Evolutionary conservation across 2,888 invertebrate genomes (phyloP).

Genomic region (Erannis defoliaria): DNA sequence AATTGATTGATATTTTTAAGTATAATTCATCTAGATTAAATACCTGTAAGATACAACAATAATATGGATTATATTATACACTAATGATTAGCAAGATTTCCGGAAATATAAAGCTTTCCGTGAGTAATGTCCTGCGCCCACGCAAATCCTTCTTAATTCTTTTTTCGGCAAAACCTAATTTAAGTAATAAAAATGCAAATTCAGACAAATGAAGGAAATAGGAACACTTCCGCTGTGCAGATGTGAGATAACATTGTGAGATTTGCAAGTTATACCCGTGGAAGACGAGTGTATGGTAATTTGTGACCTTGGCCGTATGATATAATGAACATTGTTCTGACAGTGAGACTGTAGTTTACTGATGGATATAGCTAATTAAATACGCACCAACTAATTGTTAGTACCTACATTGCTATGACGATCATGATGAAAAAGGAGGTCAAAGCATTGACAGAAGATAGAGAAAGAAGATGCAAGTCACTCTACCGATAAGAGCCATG

Average conservation of each 20-base stretch:
- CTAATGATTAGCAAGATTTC: not conserved
- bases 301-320: conserved; percentile 11
- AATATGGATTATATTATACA: too few relatives aligned
- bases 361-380: conserved; percentile 6
- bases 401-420: not conserved
- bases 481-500: too few relatives aligned
- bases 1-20: too few relatives aligned
- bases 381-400: not conserved
- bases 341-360: not conserved
- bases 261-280: not conserved
- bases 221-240: conserved; percentile 39
- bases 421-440: too few relatives aligned
- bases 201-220: conserved; percentile 43
- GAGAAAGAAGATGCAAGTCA: too few relatives aligned
- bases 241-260: conserved; percentile 32
- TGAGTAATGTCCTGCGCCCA: conserved; percentile 34
- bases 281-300: conserved; percentile 20
- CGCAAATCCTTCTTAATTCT: conserved; percentile 42
- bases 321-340: conserved; percentile 13
- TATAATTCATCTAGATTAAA: too few relatives aligned
- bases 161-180: conserved; percentile 42
- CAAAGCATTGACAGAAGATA: too few relatives aligned
- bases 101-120: conserved; percentile 2
- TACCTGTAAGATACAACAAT: too few relatives aligned
- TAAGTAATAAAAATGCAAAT: conserved; percentile 40